A percentile compares a stretch with the other conserved stretches of the same genome.
Conservation (phyloP, 2,113 vertebrate species). For the Odobenus rosmarus region DNA sequence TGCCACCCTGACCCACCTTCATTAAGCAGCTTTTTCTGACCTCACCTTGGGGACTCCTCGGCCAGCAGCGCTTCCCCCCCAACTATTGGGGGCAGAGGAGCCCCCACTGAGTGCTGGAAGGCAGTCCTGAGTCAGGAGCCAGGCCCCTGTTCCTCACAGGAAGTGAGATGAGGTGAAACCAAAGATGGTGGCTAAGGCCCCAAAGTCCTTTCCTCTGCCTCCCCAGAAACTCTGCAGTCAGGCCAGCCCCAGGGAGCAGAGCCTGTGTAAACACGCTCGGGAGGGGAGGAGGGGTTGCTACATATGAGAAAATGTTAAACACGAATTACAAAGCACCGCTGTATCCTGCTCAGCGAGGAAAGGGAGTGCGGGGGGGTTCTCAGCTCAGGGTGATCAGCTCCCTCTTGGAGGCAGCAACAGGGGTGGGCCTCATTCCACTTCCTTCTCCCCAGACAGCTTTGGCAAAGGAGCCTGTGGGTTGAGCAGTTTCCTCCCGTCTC, state of each 20-base stretch:
- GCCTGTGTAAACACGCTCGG: slow-evolving; percentile 47
- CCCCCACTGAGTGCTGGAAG: background rate
- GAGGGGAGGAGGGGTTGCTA: slow-evolving; percentile 73
- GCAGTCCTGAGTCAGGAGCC: background rate
- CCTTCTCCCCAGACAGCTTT: background rate
- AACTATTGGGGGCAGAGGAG: background rate
- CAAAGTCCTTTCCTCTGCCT: slow-evolving; percentile 62
- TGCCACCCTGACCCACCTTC: background rate
- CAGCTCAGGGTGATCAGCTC: background rate
- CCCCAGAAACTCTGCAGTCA: slow-evolving; percentile 46
- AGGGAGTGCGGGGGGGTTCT: background rate
- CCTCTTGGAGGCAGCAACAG: background rate
- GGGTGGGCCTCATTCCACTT: background rate
- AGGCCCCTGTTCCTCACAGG: slow-evolving; percentile 9
- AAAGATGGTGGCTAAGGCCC: slow-evolving; percentile 73
- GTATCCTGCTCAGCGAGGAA: slow-evolving; percentile 36
- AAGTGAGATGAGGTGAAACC: slow-evolving; percentile 66
- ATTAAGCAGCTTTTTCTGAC: background rate
- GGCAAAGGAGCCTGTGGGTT: background rate
- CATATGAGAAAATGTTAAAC: slow-evolving; percentile 70
- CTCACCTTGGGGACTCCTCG: background rate
- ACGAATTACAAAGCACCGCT: slow-evolving; percentile 77
- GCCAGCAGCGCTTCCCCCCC: background rate
- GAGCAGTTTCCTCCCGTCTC: background rate
- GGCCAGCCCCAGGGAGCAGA: slow-evolving; percentile 45